phyloP scores from a whole-genome alignment of 2,113 vertebrate species.

The sheep (Ovis aries) region ARS-UI_Ramb_v3.0 NC_056070.1:58154001-58154500 shows the following conservation, averaged over 20 bases:
- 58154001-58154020: not conserved
- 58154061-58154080: not conserved
- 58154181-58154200: not conserved
- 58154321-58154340: constrained; percentile 42
- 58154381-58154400: constrained; percentile 59
- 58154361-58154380: constrained; percentile 60
- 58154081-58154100: not conserved
- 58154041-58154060: not conserved
- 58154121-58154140: not conserved
- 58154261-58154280: not conserved
- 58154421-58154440: constrained; percentile 49
- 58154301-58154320: not conserved
- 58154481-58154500: constrained; percentile 18
- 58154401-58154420: constrained; percentile 64
- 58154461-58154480: constrained; percentile 49
- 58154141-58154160: not conserved
- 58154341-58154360: constrained; percentile 56
- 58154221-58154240: not conserved
- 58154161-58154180: not conserved
- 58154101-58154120: not conserved
- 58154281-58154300: not conserved
- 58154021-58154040: not conserved
- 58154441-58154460: constrained; percentile 60
- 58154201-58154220: not conserved
- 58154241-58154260: not conserved